Evolutionary conservation across 2,888 invertebrate genomes (phyloP), one percentile per base, ranked within the genome.

Genomic region (Mellilla xanthometata): DNA sequence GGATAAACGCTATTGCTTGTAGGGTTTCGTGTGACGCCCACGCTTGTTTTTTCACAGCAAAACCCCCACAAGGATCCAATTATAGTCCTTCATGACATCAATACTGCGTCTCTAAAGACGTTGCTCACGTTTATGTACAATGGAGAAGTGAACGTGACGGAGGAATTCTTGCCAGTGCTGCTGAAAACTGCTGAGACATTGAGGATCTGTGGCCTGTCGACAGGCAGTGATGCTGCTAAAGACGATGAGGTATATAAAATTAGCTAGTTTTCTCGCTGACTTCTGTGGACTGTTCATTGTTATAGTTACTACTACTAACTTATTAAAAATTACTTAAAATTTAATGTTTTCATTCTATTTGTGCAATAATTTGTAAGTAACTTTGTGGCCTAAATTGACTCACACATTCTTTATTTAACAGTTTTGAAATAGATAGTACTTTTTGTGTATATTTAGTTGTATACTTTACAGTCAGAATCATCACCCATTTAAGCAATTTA

Each of bases 21-120:
- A 52, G 41, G 52, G 55, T 49, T 61, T 62, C 30, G 50, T 52
- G 50, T 76, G 51, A 87, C 87, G 65, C 88, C 87, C 75, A 87
- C 88, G 59, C 68, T 30, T 29, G 40, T 63, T 74, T 76, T 68
- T 46, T 75, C 91, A 49, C 78, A 94, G 93, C 92, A 93, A 77
- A 94, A 94, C 89, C 94, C 94, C 71, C 93, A 93, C 83, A 93
- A 92, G 68, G 93, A 93, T 89, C 94, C 94, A 59, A 93, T 94
- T 76, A 93, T 94, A 83, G 93, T 94, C 63, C 90, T 94, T 48
- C 92, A 94, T 76, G 94, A 94, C 83, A 93, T 94, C 61, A 91
- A 92, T 70, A 92, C 92, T 57, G 90, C 90, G 54, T 93, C 93
- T 62, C 78, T 94, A 65, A 91, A 91, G 62, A 92, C 93, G 15